Conservation (phyloP, 1,140 invertebrate genomes). For the Diprion similis region DNA sequence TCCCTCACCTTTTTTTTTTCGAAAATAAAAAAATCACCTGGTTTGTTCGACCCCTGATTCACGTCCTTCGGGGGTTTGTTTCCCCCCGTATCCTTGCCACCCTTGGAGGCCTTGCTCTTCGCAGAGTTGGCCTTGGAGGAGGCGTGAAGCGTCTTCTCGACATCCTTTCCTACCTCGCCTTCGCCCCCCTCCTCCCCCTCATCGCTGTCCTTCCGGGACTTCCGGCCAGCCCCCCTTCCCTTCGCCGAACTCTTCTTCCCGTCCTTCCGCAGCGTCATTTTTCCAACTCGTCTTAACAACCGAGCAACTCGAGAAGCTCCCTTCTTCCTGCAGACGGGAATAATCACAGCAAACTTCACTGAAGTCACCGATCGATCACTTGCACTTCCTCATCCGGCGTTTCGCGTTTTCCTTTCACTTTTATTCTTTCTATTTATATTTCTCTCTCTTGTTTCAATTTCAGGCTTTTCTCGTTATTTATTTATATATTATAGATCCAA, state of each 20-base stretch:
- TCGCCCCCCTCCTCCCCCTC: constrained; percentile 19
- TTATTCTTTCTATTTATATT: too few species aligned
- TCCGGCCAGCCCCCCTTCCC: constrained; percentile 25
- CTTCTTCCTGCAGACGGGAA: too few species aligned
- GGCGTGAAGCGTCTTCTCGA: not conserved
- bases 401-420: too few species aligned
- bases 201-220: constrained; percentile 18
- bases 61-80: not conserved
- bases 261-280: constrained; percentile 45
- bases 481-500: too few species aligned
- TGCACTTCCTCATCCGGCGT: not conserved
- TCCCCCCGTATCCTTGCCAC: constrained; percentile 10
- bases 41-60: too few species aligned
- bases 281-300: not conserved
- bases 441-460: too few species aligned
- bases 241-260: constrained; percentile 33
- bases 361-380: not conserved
- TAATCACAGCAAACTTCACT: not conserved
- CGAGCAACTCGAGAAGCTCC: not conserved
- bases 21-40: too few species aligned
- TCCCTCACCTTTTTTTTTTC: too few species aligned
- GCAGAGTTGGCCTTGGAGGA: constrained; percentile 4
- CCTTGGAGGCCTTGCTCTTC: constrained; percentile 15
- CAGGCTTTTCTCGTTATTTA: too few species aligned
- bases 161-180: too few species aligned